Percentiles rank a stretch among this genome's conserved stretches.
Conservation (phyloP, 2,797 vertebrate genomes). For the Lithobates pipiens region DNA sequence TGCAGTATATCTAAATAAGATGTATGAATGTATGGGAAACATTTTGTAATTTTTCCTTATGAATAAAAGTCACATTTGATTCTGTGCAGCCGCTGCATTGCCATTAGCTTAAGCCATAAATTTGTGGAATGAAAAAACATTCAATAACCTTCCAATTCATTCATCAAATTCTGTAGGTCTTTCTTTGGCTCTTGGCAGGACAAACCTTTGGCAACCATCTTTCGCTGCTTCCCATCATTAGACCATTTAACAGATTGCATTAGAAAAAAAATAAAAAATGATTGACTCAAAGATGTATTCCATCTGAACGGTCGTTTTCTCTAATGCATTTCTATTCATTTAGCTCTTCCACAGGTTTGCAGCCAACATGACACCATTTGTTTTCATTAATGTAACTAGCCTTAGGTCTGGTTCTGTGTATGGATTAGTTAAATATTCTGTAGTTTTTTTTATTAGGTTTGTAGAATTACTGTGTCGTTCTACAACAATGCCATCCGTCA, state of each 20-base stretch:
- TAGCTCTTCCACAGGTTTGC: slow-evolving; percentile 18
- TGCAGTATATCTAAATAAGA: too few relatives aligned
- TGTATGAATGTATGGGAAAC: too few relatives aligned
- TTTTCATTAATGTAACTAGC: background rate
- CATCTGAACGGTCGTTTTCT: slow-evolving; percentile 27
- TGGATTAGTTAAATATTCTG: slow-evolving; percentile 3
- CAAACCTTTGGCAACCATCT: slow-evolving; percentile 29
- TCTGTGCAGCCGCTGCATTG: background rate
- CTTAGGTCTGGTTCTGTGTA: background rate
- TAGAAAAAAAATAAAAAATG: slow-evolving; percentile 30
- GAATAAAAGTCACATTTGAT: too few relatives aligned
- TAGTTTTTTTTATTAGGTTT: background rate
- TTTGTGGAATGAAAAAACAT: background rate
- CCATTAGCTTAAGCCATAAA: background rate
- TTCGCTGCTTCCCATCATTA: background rate
- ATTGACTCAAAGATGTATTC: slow-evolving; percentile 32
- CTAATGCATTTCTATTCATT: slow-evolving; percentile 37
- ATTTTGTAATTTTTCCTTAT: too few relatives aligned
- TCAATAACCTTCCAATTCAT: background rate
- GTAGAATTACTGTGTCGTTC: background rate
- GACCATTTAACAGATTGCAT: slow-evolving; percentile 34
- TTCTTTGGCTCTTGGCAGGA: slow-evolving; percentile 37
- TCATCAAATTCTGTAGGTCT: background rate
- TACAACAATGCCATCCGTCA: background rate
- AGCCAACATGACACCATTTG: slow-evolving; percentile 2